Evolutionary conservation across 2,888 invertebrate species (phyloP).

Genomic region (Neocrepidodera transversa): DNA sequence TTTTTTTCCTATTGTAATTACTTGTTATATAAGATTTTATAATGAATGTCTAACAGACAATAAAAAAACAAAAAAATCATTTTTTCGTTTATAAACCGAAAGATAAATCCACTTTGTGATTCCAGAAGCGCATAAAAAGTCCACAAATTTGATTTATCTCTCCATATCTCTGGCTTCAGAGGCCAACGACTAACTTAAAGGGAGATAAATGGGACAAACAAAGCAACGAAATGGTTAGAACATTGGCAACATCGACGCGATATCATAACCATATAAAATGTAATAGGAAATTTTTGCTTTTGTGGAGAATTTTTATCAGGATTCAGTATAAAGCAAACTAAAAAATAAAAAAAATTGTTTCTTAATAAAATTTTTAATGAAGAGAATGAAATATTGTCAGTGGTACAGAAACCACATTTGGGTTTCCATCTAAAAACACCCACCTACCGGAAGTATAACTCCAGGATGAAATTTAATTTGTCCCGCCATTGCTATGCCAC

Average conservation of each 20-base stretch:
- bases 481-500: slow-evolving; percentile 22
- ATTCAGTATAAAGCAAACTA: too few species aligned
- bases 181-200: too few species aligned
- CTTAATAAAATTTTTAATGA: too few species aligned
- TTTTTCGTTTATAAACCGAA: slow-evolving; percentile 32
- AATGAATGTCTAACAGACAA: too few species aligned
- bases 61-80: neutral
- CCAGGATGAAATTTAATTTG: slow-evolving; percentile 37
- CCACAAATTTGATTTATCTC: slow-evolving; percentile 39
- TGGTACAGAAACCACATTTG: slow-evolving; percentile 24
- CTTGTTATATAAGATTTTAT: too few species aligned
- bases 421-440: slow-evolving; percentile 31
- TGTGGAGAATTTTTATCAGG: too few species aligned
- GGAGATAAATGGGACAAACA: slow-evolving; percentile 31
- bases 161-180: slow-evolving; percentile 33
- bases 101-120: too few species aligned
- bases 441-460: slow-evolving; percentile 25
- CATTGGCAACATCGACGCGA: slow-evolving; percentile 4
- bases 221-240: slow-evolving; percentile 8
- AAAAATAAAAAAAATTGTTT: too few species aligned
- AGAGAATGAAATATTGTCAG: neutral
- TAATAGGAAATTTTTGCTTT: too few species aligned
- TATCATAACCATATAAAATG: slow-evolving; percentile 7
- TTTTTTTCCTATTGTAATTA: too few species aligned
- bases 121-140: slow-evolving; percentile 34